Conservation (phyloP, 2,888 invertebrate species). For the Tubiluchus corallicola region DNA sequence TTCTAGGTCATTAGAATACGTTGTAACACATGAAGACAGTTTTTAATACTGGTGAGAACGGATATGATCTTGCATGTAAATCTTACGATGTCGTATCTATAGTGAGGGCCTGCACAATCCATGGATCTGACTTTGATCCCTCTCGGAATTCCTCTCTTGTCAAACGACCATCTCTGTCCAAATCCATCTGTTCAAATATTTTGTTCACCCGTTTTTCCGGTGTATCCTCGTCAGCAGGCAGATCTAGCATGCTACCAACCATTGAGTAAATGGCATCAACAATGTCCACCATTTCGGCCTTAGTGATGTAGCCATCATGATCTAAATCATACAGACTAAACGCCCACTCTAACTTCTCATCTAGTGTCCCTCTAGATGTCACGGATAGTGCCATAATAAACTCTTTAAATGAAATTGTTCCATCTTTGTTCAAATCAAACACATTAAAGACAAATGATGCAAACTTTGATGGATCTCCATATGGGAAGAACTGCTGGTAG, state of each 20-base stretch:
- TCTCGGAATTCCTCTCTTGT: slow-evolving; percentile 33
- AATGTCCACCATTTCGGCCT: slow-evolving; percentile 30
- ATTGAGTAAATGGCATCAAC: slow-evolving; percentile 33
- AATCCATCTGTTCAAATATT: slow-evolving; percentile 33
- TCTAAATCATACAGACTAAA: slow-evolving; percentile 34
- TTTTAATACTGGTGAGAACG: no score
- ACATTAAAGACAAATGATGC: slow-evolving; percentile 94
- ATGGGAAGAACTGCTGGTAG: slow-evolving; percentile 98
- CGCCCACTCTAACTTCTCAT: slow-evolving; percentile 29
- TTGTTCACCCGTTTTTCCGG: slow-evolving; percentile 33
- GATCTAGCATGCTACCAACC: slow-evolving; percentile 32
- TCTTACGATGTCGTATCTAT: slow-evolving; percentile 20
- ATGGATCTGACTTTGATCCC: slow-evolving; percentile 33
- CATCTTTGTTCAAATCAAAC: slow-evolving; percentile 78
- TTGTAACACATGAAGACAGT: no score
- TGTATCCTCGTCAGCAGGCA: slow-evolving; percentile 33
- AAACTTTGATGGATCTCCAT: slow-evolving; percentile 97
- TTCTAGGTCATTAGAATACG: no score
- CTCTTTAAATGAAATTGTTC: slow-evolving; percentile 20
- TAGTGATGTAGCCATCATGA: slow-evolving; percentile 33
- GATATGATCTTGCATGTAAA: no score
- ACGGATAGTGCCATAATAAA: slow-evolving; percentile 25
- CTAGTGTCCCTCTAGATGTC: slow-evolving; percentile 23
- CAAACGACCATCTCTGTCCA: slow-evolving; percentile 31
- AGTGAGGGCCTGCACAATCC: slow-evolving; percentile 34